A percentile compares a stretch with the other conserved stretches of the same genome.
Evolutionary conservation across 1,140 invertebrate species (phyloP).

Genomic region (Nixonia krombeini): DNA sequence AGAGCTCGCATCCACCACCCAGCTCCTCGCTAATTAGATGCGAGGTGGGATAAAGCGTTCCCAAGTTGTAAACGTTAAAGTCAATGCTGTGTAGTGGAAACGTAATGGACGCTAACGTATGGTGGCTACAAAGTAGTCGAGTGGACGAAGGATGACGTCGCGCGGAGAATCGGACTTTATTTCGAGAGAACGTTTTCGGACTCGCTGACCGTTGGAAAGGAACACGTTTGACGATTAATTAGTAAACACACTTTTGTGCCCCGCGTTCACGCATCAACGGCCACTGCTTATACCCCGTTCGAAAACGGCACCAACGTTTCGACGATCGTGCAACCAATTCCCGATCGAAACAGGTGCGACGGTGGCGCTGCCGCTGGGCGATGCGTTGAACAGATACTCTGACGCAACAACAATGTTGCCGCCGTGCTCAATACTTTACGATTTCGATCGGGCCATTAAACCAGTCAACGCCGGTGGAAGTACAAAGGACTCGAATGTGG

Average conservation of each 20-base stretch:
- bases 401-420: too few relatives aligned
- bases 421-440: too few relatives aligned
- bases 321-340: too few relatives aligned
- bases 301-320: too few relatives aligned
- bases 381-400: too few relatives aligned
- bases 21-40: conserved; percentile 39
- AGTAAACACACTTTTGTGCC: background rate
- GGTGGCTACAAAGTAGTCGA: conserved; percentile 3
- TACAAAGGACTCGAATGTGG: too few relatives aligned
- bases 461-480: too few relatives aligned
- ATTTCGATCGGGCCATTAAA: too few relatives aligned
- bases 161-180: background rate
- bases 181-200: background rate
- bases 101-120: conserved; percentile 22
- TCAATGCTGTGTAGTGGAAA: conserved; percentile 9
- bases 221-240: background rate
- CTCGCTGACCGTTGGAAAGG: background rate
- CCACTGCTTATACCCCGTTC: too few relatives aligned
- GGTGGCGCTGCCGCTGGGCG: too few relatives aligned
- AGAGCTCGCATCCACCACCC: background rate
- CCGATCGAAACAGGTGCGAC: too few relatives aligned
- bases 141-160: background rate
- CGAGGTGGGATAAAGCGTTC: conserved; percentile 39
- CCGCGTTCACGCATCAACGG: too few relatives aligned
- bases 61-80: conserved; percentile 24